Evolutionary conservation across 2,888 invertebrate genomes (phyloP), one percentile per base, ranked within the genome.

Genomic region (Vesta saturnalis): DNA sequence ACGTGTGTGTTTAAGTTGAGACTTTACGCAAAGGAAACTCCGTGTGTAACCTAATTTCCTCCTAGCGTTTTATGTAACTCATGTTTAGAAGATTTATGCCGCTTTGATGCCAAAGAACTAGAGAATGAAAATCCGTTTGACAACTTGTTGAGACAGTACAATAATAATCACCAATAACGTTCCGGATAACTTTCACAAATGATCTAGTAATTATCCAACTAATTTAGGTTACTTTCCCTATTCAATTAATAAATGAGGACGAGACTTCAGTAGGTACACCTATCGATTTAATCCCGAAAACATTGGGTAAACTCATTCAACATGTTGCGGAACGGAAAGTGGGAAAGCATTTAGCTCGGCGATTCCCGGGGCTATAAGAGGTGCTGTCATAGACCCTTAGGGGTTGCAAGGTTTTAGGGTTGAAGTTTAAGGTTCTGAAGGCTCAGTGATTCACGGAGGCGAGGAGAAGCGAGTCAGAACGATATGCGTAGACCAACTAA

Each of bases 351-450:
- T 67, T 67, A 67, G 67, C 62, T 67, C 62, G 63, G 67, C 67
- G 59, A 67, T 67, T 67, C 64, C 68, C 60, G 68, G 68, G 60
- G 68, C 68, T 62, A 60, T 68, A 68, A 68, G 68, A 64, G 64
- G 68, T 61, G 64, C 60, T 52, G 68, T 60, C 64, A 68, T 64
- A 68, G 68, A 64, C 68, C 64, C 64, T 68, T 64, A 68, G 60
- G 64, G 68, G 60, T 68, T 64, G 65, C 60, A 60, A 65, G 65
- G 65, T 60, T 65, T 47, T 65, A 65, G 67, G 63, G 67, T 63
- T 67, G 68, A 68, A 68, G 68, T 68, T 68, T 68, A 68, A 68
- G 68, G 63, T 63, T 67, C 60, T 47, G 55, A 60, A 59, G 62
- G 63, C 63, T 59, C 60, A 55, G 30, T 54, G 67, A 67, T 62